Evolutionary conservation across 2,797 vertebrate genomes (phyloP).

Genomic region (Coluber constrictor): DNA sequence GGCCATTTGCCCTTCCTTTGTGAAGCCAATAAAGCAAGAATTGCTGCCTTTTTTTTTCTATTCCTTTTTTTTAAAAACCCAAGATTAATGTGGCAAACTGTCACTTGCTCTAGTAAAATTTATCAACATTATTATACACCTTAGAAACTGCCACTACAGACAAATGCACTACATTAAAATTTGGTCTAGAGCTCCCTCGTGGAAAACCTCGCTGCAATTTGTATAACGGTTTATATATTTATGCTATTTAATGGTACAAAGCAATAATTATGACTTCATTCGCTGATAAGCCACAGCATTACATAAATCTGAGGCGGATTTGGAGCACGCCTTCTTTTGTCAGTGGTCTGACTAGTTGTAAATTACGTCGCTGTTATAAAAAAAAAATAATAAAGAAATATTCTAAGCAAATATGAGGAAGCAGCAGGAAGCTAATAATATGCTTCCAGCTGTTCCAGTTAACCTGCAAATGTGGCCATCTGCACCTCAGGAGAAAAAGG

Average conservation of each 20-base stretch:
- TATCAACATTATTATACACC: constrained; percentile 85
- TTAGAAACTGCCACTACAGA: constrained; percentile 82
- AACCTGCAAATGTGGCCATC: constrained; percentile 99
- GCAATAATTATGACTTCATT: constrained; percentile 82
- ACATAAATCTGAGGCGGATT: constrained; percentile 77
- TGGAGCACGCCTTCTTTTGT: constrained; percentile 76
- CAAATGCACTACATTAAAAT: constrained; percentile 82
- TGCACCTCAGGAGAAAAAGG: constrained; percentile 84
- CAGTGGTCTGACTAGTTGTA: constrained; percentile 79
- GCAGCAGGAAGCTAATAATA: constrained; percentile 99
- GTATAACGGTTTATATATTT: constrained; percentile 83
- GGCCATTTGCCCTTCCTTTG: constrained; percentile 49
- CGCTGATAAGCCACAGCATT: constrained; percentile 76
- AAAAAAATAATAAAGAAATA: constrained; percentile 73
- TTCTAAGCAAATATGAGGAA: constrained; percentile 92
- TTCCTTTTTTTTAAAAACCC: constrained; percentile 39
- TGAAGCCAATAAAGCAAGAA: constrained; percentile 47
- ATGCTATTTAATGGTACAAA: constrained; percentile 82
- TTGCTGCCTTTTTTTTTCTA: constrained; percentile 59
- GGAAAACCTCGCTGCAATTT: constrained; percentile 75
- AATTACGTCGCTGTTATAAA: constrained; percentile 84
- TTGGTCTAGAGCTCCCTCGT: constrained; percentile 81
- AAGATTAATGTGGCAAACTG: constrained; percentile 80
- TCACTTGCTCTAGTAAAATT: constrained; percentile 79
- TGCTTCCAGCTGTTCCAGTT: constrained; percentile 99